These are phyloP conservation scores for Centropristis striata DNA, from an alignment of 2,113 vertebrate genomes.

Conservation along the genomic window DNA sequence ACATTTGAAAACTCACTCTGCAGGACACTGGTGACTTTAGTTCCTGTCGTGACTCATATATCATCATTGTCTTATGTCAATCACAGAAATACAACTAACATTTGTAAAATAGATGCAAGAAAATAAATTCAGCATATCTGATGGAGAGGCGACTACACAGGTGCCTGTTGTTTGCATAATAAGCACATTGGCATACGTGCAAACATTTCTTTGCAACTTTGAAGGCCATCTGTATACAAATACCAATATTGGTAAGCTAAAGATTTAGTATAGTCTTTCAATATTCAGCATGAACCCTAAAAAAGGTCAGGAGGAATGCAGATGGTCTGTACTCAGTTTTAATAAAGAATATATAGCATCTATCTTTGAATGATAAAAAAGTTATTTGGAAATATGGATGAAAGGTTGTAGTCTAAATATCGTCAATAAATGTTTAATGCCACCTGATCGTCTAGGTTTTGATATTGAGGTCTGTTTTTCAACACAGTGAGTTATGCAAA, in stretches of 20 bases:
- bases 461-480: slow-evolving; percentile 12
- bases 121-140: too few relatives aligned
- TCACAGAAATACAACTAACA: too few relatives aligned
- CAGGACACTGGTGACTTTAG: too few relatives aligned
- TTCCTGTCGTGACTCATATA: too few relatives aligned
- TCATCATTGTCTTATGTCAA: too few relatives aligned
- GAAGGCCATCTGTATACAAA: not conserved
- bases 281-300: slow-evolving; percentile 7
- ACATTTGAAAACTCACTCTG: too few relatives aligned
- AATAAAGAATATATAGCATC: slow-evolving; percentile 28
- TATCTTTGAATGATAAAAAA: not conserved
- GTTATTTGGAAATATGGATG: slow-evolving; percentile 3
- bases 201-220: slow-evolving; percentile 1
- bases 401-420: not conserved
- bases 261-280: slow-evolving; percentile 1
- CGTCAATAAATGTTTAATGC: slow-evolving; percentile 45
- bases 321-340: slow-evolving; percentile 1
- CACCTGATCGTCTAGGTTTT: slow-evolving; percentile 25
- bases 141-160: not conserved
- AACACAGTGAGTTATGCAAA: slow-evolving; percentile 29
- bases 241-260: not conserved
- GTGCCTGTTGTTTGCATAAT: not conserved
- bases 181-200: not conserved
- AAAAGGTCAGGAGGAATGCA: slow-evolving; percentile 20
- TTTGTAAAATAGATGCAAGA: too few relatives aligned